Evolutionary conservation across 2,797 vertebrate species (phyloP).

Genomic region (Eleutherodactylus coqui): DNA sequence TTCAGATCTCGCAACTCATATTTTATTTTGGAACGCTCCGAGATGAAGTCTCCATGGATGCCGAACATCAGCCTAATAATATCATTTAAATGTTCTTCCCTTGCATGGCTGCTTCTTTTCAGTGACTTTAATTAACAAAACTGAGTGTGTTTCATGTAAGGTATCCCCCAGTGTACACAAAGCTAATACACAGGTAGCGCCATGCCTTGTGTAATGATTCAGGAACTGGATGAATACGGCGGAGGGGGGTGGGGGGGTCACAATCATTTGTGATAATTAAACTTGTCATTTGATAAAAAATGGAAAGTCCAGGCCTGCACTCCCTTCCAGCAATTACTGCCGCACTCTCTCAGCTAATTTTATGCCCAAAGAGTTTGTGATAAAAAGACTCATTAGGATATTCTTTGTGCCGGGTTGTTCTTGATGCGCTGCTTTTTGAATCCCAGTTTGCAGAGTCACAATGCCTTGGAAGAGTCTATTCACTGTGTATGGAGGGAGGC

Average conservation of each 20-base stretch:
- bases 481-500: background rate
- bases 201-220: conserved; percentile 34
- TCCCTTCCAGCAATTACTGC: conserved; percentile 44
- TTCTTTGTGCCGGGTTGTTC: conserved; percentile 14
- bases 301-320: background rate
- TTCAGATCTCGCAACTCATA: conserved; percentile 42
- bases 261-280: conserved; percentile 56
- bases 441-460: background rate
- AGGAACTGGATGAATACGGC: background rate
- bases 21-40: conserved; percentile 42
- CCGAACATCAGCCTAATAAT: conserved; percentile 48
- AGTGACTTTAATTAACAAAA: conserved; percentile 59
- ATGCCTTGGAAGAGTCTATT: background rate
- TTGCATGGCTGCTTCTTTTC: conserved; percentile 50
- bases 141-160: conserved; percentile 45
- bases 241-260: conserved; percentile 19
- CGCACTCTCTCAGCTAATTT: conserved; percentile 39
- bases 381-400: conserved; percentile 55
- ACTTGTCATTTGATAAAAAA: conserved; percentile 51
- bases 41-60: conserved; percentile 47
- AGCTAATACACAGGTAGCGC: conserved; percentile 20
- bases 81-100: conserved; percentile 55
- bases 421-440: conserved; percentile 14
- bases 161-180: conserved; percentile 29
- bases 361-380: conserved; percentile 56